Evolutionary conservation across 1,140 invertebrate species (phyloP).

Genomic region (Scaptomyza montana): DNA sequence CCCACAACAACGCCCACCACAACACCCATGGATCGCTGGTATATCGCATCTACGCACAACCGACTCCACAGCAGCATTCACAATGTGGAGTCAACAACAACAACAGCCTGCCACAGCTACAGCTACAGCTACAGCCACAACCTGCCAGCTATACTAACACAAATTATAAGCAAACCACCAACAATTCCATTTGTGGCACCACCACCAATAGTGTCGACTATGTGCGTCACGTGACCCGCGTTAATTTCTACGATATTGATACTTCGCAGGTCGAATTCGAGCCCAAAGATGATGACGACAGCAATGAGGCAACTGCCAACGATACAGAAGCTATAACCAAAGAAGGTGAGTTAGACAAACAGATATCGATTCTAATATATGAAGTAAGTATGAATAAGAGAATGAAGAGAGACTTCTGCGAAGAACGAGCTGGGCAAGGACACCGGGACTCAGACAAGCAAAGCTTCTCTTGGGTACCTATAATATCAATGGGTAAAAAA

Average conservation of each 20-base stretch:
- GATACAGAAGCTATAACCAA: conserved; percentile 84
- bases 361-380: too few relatives aligned
- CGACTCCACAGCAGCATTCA: neutral
- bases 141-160: conserved; percentile 51
- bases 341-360: conserved; percentile 75
- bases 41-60: conserved; percentile 48
- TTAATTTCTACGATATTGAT: conserved; percentile 84
- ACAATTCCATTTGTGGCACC: conserved; percentile 4
- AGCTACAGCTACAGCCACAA: conserved; percentile 10
- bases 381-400: too few relatives aligned
- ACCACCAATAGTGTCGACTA: conserved; percentile 56
- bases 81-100: conserved; percentile 3
- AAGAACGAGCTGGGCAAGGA: too few relatives aligned
- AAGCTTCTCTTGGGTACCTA: too few relatives aligned
- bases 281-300: conserved; percentile 78
- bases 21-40: conserved; percentile 26
- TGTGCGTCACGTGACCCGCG: conserved; percentile 83
- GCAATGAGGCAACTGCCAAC: conserved; percentile 60
- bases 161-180: conserved; percentile 5
- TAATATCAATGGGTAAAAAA: too few relatives aligned
- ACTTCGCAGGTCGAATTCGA: conserved; percentile 83
- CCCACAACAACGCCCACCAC: conserved; percentile 14
- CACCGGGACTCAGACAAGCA: too few relatives aligned
- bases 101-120: conserved; percentile 11
- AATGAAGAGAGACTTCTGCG: too few relatives aligned